Evolutionary conservation across 2,888 invertebrate species (phyloP).

Genomic region (Autographa gamma): DNA sequence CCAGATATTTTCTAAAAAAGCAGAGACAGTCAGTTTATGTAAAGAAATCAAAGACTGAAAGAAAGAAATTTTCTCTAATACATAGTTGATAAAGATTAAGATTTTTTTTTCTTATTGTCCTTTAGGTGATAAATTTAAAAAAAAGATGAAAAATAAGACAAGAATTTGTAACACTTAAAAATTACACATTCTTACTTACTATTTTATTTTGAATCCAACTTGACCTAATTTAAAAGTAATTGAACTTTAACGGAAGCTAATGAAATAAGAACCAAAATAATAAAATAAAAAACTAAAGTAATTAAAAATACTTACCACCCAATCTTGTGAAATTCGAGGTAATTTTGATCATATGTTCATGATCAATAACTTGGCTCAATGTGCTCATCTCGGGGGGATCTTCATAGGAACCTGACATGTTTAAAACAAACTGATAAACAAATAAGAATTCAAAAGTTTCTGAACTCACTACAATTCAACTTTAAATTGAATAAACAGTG

Average conservation of each 20-base stretch:
- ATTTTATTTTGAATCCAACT: neutral
- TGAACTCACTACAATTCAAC: conserved; percentile 15
- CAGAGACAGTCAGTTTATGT: neutral
- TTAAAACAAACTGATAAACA: conserved; percentile 26
- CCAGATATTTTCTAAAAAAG: too few relatives aligned
- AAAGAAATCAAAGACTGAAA: neutral
- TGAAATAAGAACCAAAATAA: neutral
- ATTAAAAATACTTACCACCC: conserved; percentile 73
- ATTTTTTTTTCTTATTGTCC: too few relatives aligned
- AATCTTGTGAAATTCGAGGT: conserved; percentile 81
- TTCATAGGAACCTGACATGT: conserved; percentile 52
- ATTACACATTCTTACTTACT: too few relatives aligned
- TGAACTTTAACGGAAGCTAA: conserved; percentile 5
- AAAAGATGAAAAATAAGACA: neutral
- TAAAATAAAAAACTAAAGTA: conserved; percentile 11
- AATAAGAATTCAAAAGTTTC: conserved; percentile 25
- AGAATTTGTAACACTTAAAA: neutral
- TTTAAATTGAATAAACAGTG: conserved; percentile 20
- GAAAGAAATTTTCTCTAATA: too few relatives aligned
- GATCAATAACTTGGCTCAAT: conserved; percentile 80
- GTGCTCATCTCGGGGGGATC: conserved; percentile 68
- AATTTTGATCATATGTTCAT: conserved; percentile 79
- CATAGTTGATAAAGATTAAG: too few relatives aligned
- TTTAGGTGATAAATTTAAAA: neutral
- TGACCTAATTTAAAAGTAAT: neutral